Evolutionary conservation across 1,140 invertebrate genomes (phyloP), one percentile per base, ranked within the genome.

Genomic region (Nymphalis io): DNA sequence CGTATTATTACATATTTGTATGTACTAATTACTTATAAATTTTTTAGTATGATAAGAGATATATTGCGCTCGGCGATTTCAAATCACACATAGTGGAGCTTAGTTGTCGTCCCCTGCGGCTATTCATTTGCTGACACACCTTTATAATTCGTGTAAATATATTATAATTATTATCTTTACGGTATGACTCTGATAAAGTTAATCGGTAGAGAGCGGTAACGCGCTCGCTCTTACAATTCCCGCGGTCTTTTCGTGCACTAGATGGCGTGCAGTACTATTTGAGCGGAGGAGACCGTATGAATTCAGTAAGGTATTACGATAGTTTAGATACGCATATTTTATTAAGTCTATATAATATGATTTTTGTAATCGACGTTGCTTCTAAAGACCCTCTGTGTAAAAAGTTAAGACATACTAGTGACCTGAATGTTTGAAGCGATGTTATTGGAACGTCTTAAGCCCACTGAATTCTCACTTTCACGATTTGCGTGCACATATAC

Each of bases 321-420:
- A 91, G 83, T 86, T 85, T 91, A 91, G 89, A 89, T 90, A 90
- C 78, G 87, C 88, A 89, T 90, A 90, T 90, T 89, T 90, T 90
- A 89, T 90, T 91, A 91, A 91, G 88, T 89, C 87, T 73, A 88
- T 89, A 84, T 90, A 81, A 84, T 87, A 91, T 89, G 86, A 90
- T 90, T 91, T 89, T 90, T 91, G 87, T 90, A 91, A 91, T 89
- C 84, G 85, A 89, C 87, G 87, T 91, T 89, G 89, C 88, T 91
- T 91, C 89, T 90, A 82, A 89, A 91, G 85, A 88, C 84, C 86
- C 83, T 91, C 86, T 91, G 86, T 91, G 87, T 91, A 91, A 88
- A 91, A 91, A 91, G 82, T 84, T 88, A 90, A 90, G 85, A 91
- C 88, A 88, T 88, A 91, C 89, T 90, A 91, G 89, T 91, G 89